Evolutionary conservation across 2,888 invertebrate species (phyloP).

Genomic region (Xylocampa areola): DNA sequence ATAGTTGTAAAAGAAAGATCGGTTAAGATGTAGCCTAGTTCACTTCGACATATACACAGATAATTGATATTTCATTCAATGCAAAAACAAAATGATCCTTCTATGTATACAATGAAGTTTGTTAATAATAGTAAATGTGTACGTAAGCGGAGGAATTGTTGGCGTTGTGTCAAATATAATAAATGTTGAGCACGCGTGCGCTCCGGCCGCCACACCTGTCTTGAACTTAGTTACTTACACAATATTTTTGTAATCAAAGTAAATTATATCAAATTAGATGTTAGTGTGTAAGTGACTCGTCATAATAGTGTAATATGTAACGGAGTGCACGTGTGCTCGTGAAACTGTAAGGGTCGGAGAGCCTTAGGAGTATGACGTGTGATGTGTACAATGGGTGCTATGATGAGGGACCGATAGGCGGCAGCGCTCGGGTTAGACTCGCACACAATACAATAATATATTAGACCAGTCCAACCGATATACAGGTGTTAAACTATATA

Average conservation of each 20-base stretch:
- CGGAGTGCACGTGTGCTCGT: conserved; percentile 65
- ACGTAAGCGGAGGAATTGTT: conserved; percentile 56
- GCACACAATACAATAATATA: conserved; percentile 56
- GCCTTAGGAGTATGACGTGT: conserved; percentile 64
- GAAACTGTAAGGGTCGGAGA: conserved; percentile 71
- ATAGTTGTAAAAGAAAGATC: conserved; percentile 81
- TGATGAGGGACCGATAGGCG: conserved; percentile 71
- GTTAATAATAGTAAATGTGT: conserved; percentile 55
- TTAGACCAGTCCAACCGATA: conserved; percentile 65
- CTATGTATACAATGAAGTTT: conserved; percentile 61
- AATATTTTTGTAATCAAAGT: conserved; percentile 80
- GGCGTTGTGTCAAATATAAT: conserved; percentile 51
- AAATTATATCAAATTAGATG: conserved; percentile 73
- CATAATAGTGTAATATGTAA: conserved; percentile 31
- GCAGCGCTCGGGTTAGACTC: conserved; percentile 45
- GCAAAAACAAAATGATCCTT: conserved; percentile 65
- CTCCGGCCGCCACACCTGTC: conserved; percentile 44
- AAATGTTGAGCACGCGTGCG: conserved; percentile 57
- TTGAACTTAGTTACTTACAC: conserved; percentile 56
- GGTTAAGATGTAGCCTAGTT: conserved; percentile 79
- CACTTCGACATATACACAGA: conserved; percentile 64
- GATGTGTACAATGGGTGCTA: conserved; percentile 79
- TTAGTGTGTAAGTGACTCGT: conserved; percentile 66
- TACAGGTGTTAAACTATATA: conserved; percentile 64
- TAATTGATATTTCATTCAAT: conserved; percentile 59